Evolutionary conservation across 35 echinoderm and acorn worm species (phyloP).

Genomic region (Heliocidaris erythrogramma): DNA sequence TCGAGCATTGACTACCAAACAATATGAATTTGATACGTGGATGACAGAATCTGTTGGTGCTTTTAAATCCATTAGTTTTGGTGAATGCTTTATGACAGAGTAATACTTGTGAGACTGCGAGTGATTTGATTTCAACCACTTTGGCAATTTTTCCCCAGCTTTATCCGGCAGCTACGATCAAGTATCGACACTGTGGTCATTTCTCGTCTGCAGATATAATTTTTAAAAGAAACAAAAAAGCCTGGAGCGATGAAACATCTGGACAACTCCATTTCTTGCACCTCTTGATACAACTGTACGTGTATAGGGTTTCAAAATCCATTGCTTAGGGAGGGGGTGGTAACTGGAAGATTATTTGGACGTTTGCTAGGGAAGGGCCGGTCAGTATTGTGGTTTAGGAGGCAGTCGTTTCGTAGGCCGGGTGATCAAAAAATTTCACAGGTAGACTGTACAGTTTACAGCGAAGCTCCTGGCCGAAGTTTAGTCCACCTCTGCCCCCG

Average conservation of each 20-base stretch:
- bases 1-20: neutral
- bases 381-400: neutral
- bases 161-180: neutral
- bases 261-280: neutral
- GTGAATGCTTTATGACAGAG: too few species aligned
- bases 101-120: neutral
- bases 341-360: neutral
- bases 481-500: too few species aligned
- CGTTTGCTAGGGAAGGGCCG: neutral
- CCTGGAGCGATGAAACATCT: neutral
- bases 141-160: neutral
- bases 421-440: too few species aligned
- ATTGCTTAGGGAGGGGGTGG: neutral
- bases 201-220: neutral
- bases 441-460: too few species aligned
- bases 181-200: neutral
- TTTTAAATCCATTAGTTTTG: neutral
- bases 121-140: conserved; percentile 1
- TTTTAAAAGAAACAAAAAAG: neutral
- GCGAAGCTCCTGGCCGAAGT: too few species aligned
- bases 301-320: neutral
- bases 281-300: neutral
- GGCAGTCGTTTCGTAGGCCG: too few species aligned
- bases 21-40: neutral
- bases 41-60: neutral